These are phyloP conservation scores for Camelus dromedarius DNA, from an alignment of 2,113 vertebrate species.

Conservation along the genomic window DNA sequence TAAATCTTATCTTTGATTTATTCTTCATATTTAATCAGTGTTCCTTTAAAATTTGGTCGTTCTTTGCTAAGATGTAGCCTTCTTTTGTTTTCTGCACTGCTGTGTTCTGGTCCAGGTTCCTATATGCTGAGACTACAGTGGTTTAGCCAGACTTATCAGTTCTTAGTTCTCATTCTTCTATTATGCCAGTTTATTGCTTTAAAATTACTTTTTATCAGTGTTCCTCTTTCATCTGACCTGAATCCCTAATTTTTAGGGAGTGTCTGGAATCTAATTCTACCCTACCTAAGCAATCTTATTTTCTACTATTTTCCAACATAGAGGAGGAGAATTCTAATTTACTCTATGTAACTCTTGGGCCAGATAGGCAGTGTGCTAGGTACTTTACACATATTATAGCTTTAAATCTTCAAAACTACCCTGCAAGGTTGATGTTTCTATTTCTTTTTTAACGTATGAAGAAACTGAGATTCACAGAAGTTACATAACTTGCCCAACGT, in stretches of 20 bases:
- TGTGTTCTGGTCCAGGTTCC: neutral
- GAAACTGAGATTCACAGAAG: constrained; percentile 13
- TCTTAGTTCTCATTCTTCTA: constrained; percentile 6
- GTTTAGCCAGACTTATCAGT: neutral
- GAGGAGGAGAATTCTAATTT: neutral
- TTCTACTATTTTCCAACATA: neutral
- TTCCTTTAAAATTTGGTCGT: neutral
- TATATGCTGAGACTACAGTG: neutral
- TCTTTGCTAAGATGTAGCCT: neutral
- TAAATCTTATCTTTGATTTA: constrained; percentile 31
- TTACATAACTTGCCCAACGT: neutral
- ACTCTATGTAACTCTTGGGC: neutral
- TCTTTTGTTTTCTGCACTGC: constrained; percentile 1
- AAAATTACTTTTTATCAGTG: neutral
- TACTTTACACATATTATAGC: neutral
- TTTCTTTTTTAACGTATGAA: constrained; percentile 6
- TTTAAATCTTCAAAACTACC: neutral
- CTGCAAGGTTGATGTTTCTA: neutral
- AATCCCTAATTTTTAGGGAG: constrained; percentile 4
- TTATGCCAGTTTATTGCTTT: constrained; percentile 18
- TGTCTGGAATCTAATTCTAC: neutral
- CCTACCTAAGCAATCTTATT: neutral
- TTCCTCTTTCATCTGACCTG: neutral
- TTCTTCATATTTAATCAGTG: neutral
- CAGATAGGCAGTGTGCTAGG: neutral